These are phyloP conservation scores for Cotesia congregata DNA, from an alignment of 2,888 invertebrate species.

Conservation along the genomic window DNA sequence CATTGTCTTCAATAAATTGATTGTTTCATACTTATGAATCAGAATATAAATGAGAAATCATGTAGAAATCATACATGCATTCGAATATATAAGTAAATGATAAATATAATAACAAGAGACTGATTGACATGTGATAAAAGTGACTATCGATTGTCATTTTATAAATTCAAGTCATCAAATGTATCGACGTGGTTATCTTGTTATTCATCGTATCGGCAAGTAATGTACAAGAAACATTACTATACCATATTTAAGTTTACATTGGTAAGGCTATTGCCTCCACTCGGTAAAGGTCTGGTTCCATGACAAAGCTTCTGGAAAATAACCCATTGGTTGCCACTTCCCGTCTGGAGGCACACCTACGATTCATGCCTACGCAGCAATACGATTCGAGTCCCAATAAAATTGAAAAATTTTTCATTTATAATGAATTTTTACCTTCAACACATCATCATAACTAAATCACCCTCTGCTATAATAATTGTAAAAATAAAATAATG, in stretches of 20 bases:
- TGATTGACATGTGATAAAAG: conserved; percentile 3
- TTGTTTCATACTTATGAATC: neutral
- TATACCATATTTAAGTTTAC: neutral
- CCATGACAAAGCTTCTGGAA: conserved; percentile 42
- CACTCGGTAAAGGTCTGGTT: conserved; percentile 15
- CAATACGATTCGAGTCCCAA: conserved; percentile 13
- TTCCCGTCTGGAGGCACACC: conserved; percentile 42
- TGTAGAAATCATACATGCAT: neutral
- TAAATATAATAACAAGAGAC: neutral
- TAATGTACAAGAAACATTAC: conserved; percentile 13
- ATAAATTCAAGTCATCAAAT: conserved; percentile 31
- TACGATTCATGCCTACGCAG: conserved; percentile 36
- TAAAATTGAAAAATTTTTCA: neutral
- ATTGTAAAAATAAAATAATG: neutral
- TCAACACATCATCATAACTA: neutral
- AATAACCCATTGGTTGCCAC: conserved; percentile 40
- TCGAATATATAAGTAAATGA: conserved; percentile 4
- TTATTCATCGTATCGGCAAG: conserved; percentile 30
- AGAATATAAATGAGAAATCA: neutral
- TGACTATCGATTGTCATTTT: conserved; percentile 20
- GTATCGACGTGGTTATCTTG: conserved; percentile 3
- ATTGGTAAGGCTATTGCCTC: conserved; percentile 8
- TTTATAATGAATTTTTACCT: neutral
- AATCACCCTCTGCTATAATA: neutral
- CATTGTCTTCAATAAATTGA: neutral